Percentiles rank a stretch among this genome's conserved stretches.
Evolutionary conservation across 2,797 vertebrate genomes (phyloP).

Genomic region (Semotilus atromaculatus): DNA sequence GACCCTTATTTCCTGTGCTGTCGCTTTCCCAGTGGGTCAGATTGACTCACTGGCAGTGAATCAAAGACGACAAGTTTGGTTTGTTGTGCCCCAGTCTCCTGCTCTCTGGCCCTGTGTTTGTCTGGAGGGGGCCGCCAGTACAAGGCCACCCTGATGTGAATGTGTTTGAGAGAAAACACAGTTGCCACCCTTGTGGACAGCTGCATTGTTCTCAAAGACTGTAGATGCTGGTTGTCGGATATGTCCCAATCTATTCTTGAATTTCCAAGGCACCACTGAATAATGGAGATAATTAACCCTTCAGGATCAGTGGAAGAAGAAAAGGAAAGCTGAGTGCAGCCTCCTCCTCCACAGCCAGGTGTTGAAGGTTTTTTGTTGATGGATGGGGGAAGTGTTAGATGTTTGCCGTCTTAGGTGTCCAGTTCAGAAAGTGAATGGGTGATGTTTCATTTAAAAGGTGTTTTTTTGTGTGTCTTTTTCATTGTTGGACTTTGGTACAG

Average conservation of each 20-base stretch:
- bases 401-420: slow-evolving; percentile 71
- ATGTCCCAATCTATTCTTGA: background rate
- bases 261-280: background rate
- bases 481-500: background rate
- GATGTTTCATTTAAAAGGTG: slow-evolving; percentile 68
- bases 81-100: slow-evolving; percentile 27
- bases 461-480: background rate
- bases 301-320: slow-evolving; percentile 60
- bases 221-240: background rate
- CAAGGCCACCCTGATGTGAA: slow-evolving; percentile 60
- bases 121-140: background rate
- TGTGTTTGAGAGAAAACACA: slow-evolving; percentile 63
- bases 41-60: slow-evolving; percentile 39
- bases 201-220: slow-evolving; percentile 31
- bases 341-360: slow-evolving; percentile 52
- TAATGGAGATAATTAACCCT: slow-evolving; percentile 75
- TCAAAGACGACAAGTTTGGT: slow-evolving; percentile 47
- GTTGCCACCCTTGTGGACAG: slow-evolving; percentile 57
- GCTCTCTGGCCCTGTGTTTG: slow-evolving; percentile 1
- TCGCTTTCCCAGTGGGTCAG: slow-evolving; percentile 19
- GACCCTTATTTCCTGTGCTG: slow-evolving; percentile 48
- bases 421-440: slow-evolving; percentile 62
- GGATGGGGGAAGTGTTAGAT: slow-evolving; percentile 64
- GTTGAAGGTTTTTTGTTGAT: slow-evolving; percentile 34
- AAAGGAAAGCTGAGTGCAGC: slow-evolving; percentile 60